Evolutionary conservation across 1,140 invertebrate genomes (phyloP), one percentile per base, ranked within the genome.

Genomic region (Hycleus phaleratus): DNA sequence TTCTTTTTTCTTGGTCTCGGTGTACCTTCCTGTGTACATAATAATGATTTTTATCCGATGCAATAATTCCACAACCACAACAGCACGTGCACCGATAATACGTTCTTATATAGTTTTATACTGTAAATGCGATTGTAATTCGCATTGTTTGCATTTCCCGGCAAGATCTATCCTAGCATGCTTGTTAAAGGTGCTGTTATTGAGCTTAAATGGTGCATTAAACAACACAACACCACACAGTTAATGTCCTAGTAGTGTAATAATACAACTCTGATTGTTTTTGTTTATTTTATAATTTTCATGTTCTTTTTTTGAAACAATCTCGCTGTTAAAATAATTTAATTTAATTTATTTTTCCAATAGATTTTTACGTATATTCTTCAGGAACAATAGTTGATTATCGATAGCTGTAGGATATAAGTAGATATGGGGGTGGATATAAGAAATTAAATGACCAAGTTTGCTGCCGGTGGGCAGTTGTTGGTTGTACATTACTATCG

Each of bases 51-150:
- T 32, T 32, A 32, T 32, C 32, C 32, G 32, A 32, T 32, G 32
- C 49, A 52, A 52, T 52, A 52, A 52, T 52, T 52, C 44, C 7
- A 32, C 4, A 32, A 7, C 49, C 38, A 52, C 26, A 39, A 43
- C 39, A 52, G 49, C 49, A 52, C 49, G 49, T 52, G 49, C 49
- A 52, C 18, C 18, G 49, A 52, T 52, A 52, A 52, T 52, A 43
- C 49, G 49, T 52, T 52, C 40, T 25, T 32, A 18, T 18, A 18
- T 18, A 18, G 18, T 18, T 50, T 39, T 52, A 42, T 52, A 52
- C 49, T 42, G 48, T 58, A 58, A 58, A 58, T 58, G 56, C 56
- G 49, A 58, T 58, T 58, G 56, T 58, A 58, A 58, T 58, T 58
- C 48, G 48, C 56, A 58, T 58, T 58, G 56, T 58, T 58, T 58